Conservation (phyloP, 2,888 invertebrate genomes). For the Nomada flava region DNA sequence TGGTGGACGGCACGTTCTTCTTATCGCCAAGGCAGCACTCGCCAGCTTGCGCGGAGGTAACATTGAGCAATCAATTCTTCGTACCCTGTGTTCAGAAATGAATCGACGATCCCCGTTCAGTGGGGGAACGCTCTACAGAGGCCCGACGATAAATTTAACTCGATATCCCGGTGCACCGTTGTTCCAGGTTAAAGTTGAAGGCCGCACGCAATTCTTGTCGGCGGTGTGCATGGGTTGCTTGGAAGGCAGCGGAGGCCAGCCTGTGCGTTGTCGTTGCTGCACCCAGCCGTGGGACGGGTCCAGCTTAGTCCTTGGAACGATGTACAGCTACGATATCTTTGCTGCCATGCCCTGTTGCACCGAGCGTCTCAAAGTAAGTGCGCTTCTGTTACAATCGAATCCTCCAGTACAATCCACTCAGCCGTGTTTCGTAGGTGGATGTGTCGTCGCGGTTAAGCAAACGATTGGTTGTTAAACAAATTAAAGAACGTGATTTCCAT, state of each 20-base stretch:
- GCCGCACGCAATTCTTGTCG: slow-evolving; percentile 94
- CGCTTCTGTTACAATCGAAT: too few relatives aligned
- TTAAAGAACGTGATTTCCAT: too few relatives aligned
- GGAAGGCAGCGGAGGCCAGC: slow-evolving; percentile 92
- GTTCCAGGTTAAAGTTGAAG: slow-evolving; percentile 94
- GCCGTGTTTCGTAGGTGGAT: background rate
- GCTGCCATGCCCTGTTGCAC: slow-evolving; percentile 98
- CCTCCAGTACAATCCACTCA: background rate
- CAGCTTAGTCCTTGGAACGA: slow-evolving; percentile 96
- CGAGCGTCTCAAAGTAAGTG: slow-evolving; percentile 93
- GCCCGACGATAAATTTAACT: slow-evolving; percentile 1
- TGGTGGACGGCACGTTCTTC: slow-evolving; percentile 99
- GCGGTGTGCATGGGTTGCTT: slow-evolving; percentile 98
- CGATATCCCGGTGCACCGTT: slow-evolving; percentile 16
- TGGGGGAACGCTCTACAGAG: too few relatives aligned
- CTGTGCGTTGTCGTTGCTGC: slow-evolving; percentile 94
- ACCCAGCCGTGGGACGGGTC: slow-evolving; percentile 96
- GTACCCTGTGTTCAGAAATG: background rate
- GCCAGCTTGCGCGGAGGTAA: slow-evolving; percentile 94
- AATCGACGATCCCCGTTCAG: too few relatives aligned
- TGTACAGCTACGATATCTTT: slow-evolving; percentile 99
- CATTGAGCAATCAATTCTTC: background rate
- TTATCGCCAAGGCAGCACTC: slow-evolving; percentile 97
- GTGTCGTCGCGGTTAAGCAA: too few relatives aligned
- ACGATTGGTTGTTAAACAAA: too few relatives aligned